Conservation (phyloP, 2,888 invertebrate genomes). For the Pterobdella sp. region DNA sequence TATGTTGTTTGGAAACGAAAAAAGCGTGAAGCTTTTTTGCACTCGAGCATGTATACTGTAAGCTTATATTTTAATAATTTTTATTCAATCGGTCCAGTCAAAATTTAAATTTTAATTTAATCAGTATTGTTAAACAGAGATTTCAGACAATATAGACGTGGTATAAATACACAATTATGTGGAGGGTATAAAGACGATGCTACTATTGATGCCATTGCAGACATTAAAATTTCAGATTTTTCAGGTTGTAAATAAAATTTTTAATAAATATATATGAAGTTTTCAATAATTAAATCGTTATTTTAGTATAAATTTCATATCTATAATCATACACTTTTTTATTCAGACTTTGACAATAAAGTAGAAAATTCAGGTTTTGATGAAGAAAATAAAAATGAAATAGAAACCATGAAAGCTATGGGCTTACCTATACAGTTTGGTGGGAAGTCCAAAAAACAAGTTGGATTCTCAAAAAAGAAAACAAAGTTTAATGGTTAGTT, state of each 20-base stretch:
- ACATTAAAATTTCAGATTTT: neutral
- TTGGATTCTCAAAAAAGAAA: neutral
- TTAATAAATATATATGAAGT: neutral
- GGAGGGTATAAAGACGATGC: neutral
- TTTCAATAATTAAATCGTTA: neutral
- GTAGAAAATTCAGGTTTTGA: neutral
- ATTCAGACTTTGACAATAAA: neutral
- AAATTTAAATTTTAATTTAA: neutral
- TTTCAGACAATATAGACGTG: constrained; percentile 19
- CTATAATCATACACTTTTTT: neutral
- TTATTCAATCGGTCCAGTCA: neutral
- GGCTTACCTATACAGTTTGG: constrained; percentile 35
- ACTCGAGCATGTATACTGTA: constrained; percentile 27
- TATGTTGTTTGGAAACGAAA: constrained; percentile 33
- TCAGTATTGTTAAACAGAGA: constrained; percentile 8
- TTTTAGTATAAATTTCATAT: neutral
- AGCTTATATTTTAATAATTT: neutral
- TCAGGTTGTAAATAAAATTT: neutral
- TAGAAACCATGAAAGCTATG: constrained; percentile 34
- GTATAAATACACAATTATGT: constrained; percentile 12
- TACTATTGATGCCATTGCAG: constrained; percentile 13
- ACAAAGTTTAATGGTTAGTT: neutral
- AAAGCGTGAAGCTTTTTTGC: constrained; percentile 18
- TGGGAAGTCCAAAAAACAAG: neutral
- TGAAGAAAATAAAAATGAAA: constrained; percentile 4